These are phyloP conservation scores for Phymastichus coffea DNA, from an alignment of 1,140 invertebrate species.

Conservation along the genomic window DNA sequence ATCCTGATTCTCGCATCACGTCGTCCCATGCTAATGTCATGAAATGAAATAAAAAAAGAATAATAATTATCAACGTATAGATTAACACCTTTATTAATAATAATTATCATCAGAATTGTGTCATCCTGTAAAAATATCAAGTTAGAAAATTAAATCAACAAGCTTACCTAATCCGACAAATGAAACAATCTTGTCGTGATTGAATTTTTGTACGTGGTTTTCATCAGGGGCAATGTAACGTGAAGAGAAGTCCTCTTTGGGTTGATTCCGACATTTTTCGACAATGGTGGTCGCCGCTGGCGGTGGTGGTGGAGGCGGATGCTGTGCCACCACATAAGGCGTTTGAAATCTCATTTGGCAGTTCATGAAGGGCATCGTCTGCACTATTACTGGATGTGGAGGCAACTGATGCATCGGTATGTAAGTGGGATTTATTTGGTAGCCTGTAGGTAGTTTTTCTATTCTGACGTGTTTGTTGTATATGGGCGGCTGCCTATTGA, in stretches of 20 bases:
- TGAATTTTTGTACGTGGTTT: constrained; percentile 50
- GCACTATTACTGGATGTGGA: constrained; percentile 40
- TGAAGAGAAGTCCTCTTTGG: constrained; percentile 51
- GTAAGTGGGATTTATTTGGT: constrained; percentile 37
- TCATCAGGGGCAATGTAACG: constrained; percentile 56
- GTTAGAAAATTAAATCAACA: background rate
- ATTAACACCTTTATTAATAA: constrained; percentile 6
- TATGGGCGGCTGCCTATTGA: constrained; percentile 37
- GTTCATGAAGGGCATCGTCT: constrained; percentile 37
- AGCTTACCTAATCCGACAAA: constrained; percentile 64
- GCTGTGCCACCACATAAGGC: constrained; percentile 28
- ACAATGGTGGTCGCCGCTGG: constrained; percentile 5
- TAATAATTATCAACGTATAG: too few relatives aligned
- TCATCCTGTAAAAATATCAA: background rate
- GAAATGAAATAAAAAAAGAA: constrained; percentile 27
- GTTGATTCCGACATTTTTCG: constrained; percentile 31
- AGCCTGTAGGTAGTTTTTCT: constrained; percentile 45
- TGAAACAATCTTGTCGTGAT: constrained; percentile 65
- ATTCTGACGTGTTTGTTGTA: constrained; percentile 41
- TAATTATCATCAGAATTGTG: too few relatives aligned
- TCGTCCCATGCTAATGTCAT: constrained; percentile 47
- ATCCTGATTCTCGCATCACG: constrained; percentile 49
- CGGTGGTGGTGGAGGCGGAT: constrained; percentile 10
- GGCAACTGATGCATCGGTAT: constrained; percentile 29
- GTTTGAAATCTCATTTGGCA: constrained; percentile 21